Evolutionary conservation across 1,140 invertebrate genomes (phyloP).

Genomic region (Cydia strobilella): DNA sequence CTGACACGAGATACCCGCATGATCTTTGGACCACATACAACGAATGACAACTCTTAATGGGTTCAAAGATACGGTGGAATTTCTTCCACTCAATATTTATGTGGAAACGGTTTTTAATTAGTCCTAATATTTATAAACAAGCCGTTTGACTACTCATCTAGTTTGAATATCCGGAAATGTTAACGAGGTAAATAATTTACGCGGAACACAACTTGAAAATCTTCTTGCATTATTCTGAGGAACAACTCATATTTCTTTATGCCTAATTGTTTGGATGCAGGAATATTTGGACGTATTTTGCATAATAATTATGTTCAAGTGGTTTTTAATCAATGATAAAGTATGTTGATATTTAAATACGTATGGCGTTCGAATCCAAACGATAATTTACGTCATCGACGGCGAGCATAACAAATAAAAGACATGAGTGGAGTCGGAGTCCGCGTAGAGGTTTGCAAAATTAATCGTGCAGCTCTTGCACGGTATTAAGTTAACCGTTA

Average conservation of each 20-base stretch:
- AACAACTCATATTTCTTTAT: background rate
- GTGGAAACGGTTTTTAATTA: background rate
- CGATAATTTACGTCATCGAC: slow-evolving; percentile 6
- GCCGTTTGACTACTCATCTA: background rate
- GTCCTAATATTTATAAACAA: slow-evolving; percentile 29
- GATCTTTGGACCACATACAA: slow-evolving; percentile 10
- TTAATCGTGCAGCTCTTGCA: slow-evolving; percentile 12
- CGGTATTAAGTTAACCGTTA: slow-evolving; percentile 33
- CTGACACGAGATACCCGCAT: background rate
- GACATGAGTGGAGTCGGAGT: slow-evolving; percentile 5
- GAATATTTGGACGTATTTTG: background rate
- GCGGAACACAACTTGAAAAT: background rate
- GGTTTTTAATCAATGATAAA: slow-evolving; percentile 6
- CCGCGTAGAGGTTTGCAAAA: slow-evolving; percentile 8
- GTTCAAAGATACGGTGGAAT: slow-evolving; percentile 7
- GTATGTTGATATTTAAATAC: slow-evolving; percentile 4
- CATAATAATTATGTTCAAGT: slow-evolving; percentile 6
- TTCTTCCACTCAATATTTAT: slow-evolving; percentile 19
- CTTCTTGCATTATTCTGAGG: background rate
- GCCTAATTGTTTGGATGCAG: background rate
- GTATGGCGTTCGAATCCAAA: slow-evolving; percentile 5
- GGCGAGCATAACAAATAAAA: slow-evolving; percentile 12
- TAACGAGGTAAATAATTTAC: slow-evolving; percentile 6
- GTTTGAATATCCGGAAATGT: background rate
- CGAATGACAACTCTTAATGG: slow-evolving; percentile 15